Base-by-base conservation (phyloP, 2,888 invertebrate species). In the Ctena decussata region DNA sequence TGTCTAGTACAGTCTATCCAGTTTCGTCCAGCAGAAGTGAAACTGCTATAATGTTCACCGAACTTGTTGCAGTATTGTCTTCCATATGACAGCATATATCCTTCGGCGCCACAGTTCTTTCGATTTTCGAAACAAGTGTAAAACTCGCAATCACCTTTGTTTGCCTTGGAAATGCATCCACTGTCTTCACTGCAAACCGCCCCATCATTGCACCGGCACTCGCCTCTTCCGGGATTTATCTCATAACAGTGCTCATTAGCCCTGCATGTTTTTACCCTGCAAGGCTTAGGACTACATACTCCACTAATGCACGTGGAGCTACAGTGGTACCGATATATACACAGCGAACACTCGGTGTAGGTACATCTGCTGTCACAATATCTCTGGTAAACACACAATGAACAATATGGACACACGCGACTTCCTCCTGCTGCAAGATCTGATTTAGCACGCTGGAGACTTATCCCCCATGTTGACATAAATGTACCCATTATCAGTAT, bases 341-440 rank as follows among this genome's bases (percentile, higher is more conserved):
- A 75, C 37, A 75, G 24, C 0, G 30, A 46, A 35, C 75, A 75
- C 18, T n/a, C 75, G 3, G 53, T n/a, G 57, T 75, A 75, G 39
- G 46, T 35, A 32, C 75, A 75, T 5, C 30, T 44, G 6, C 30
- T 8, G 35, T 70, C 30, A 53, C 75, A 75, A 53, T 57, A 57
- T 5, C n/a, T 21, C 11, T 27, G n/a, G 57, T 49, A 75, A 37
- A 8, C 53, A 75, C 75, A 75, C 32, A 49, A 75, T 21, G 15
- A 6, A 27, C 75, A 75, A 53, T 75, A 75, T n/a, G 53, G 75
- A 75, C 75, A 75, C 18, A 75, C 75, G 21, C 53, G 27, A 11
- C 75, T 46, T 3, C 75, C 75, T 6, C 75, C 75, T 27, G 15
- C 11, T 15, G 75, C 53, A 1, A 75, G 35, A 46, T 75, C 75